phyloP scores from a whole-genome alignment of 2,797 vertebrate species.

The Acanthis flammea region DNA sequence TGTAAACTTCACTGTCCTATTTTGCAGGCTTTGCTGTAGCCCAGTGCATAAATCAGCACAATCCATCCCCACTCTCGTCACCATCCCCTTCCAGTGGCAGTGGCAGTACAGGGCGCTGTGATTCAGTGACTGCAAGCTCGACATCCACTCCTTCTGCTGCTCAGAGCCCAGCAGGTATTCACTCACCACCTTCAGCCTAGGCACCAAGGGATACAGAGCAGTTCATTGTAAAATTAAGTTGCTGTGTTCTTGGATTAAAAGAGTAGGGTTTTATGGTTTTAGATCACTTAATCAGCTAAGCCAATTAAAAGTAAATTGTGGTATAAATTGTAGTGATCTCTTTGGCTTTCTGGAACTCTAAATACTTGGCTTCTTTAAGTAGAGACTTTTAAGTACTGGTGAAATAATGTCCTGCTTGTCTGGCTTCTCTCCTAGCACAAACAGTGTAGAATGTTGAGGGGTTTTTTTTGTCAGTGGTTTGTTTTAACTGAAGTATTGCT shows the following conservation, averaged over 20 bases:
- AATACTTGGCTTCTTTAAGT: neutral
- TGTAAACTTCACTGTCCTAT: neutral
- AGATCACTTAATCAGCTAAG: neutral
- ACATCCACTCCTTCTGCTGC: conserved; percentile 80
- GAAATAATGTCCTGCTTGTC: neutral
- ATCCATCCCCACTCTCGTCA: conserved; percentile 83
- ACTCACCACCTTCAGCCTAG: neutral
- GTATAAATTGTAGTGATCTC: neutral
- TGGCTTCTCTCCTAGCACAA: neutral
- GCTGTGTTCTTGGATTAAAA: neutral
- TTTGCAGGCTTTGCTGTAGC: conserved; percentile 93
- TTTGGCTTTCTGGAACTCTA: neutral
- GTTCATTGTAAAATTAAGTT: neutral
- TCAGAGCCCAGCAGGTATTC: conserved; percentile 89
- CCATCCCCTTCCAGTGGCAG: conserved; percentile 82
- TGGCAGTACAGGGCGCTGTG: conserved; percentile 83
- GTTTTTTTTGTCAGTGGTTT: fast-evolving
- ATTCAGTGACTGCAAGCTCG: conserved; percentile 84
- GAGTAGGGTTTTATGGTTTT: neutral
- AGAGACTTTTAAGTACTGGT: neutral
- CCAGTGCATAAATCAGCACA: conserved; percentile 88
- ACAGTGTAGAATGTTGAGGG: neutral
- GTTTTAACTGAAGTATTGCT: neutral
- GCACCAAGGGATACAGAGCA: neutral
- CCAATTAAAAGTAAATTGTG: neutral